Conservation (phyloP, 2,888 invertebrate species). For the Drosophila lutescens region DNA sequence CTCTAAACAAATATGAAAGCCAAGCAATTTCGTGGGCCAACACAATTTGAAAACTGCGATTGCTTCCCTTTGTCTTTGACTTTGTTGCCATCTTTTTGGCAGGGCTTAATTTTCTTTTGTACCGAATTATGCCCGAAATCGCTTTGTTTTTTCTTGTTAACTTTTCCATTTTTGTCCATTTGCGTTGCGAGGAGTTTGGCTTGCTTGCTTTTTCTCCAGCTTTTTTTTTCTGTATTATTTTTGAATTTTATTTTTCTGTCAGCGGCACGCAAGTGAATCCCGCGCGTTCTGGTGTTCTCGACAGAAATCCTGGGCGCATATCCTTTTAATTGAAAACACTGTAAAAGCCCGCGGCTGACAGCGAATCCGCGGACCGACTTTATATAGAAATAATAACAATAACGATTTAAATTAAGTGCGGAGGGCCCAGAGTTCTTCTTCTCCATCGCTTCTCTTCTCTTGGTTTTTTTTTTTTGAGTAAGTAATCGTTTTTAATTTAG, state of each 20-base stretch:
- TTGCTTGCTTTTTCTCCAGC: constrained; percentile 11
- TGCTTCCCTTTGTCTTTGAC: constrained; percentile 30
- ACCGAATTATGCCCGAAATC: constrained; percentile 39
- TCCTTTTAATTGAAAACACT: constrained; percentile 75
- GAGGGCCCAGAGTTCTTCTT: constrained; percentile 43
- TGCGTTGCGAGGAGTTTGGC: constrained; percentile 20
- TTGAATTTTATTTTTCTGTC: constrained; percentile 57
- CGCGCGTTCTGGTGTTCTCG: constrained; percentile 2
- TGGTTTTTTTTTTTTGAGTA: constrained; percentile 43
- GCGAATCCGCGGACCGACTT: constrained; percentile 49
- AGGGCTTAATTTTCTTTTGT: constrained; percentile 26
- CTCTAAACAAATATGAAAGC: constrained; percentile 4
- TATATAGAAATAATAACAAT: constrained; percentile 76
- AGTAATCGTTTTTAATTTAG: constrained; percentile 78
- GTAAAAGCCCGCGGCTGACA: constrained; percentile 30
- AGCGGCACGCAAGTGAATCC: constrained; percentile 52
- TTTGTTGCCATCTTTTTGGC: constrained; percentile 12
- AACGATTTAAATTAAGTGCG: constrained; percentile 75
- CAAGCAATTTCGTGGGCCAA: constrained; percentile 16
- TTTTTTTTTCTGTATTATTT: constrained; percentile 19
- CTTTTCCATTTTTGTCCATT: constrained; percentile 42
- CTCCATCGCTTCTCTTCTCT: not conserved
- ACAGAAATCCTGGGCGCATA: constrained; percentile 63
- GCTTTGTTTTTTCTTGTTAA: constrained; percentile 41
- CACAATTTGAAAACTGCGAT: constrained; percentile 32